Evolutionary conservation across 2,888 invertebrate genomes (phyloP).

Genomic region (Laspeyria flexula): DNA sequence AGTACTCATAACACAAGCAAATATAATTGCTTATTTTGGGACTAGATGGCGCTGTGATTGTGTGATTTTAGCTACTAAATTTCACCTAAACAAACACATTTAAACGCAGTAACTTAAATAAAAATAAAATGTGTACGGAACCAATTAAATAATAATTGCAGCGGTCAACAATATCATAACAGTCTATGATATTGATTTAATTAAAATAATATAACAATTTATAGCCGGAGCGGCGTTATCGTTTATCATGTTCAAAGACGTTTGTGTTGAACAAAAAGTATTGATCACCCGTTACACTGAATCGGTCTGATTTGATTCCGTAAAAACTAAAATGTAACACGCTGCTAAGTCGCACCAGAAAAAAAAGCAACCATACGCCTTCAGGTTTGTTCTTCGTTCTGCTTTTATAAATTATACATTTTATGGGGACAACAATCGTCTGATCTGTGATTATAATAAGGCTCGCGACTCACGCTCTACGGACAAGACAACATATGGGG

Average conservation of each 20-base stretch:
- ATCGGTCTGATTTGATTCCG: constrained; percentile 53
- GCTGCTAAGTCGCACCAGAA: constrained; percentile 57
- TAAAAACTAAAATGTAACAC: constrained; percentile 72
- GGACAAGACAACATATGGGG: constrained; percentile 58
- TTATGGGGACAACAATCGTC: constrained; percentile 80
- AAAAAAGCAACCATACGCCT: constrained; percentile 66
- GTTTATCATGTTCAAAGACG: constrained; percentile 57
- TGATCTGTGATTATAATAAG: constrained; percentile 84
- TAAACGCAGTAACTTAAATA: too few relatives aligned
- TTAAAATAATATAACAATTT: constrained; percentile 39
- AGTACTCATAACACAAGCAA: too few relatives aligned
- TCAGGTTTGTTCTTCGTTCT: constrained; percentile 63
- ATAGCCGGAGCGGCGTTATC: constrained; percentile 31
- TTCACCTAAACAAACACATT: too few relatives aligned
- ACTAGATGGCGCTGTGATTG: too few relatives aligned
- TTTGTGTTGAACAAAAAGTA: constrained; percentile 55
- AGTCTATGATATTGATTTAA: constrained; percentile 32
- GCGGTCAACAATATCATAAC: constrained; percentile 30
- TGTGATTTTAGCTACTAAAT: too few relatives aligned
- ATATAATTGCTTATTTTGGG: too few relatives aligned
- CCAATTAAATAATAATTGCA: constrained; percentile 34
- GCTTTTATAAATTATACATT: constrained; percentile 83
- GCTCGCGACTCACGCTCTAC: constrained; percentile 71
- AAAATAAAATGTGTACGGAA: constrained; percentile 24
- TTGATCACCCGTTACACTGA: constrained; percentile 54